These are phyloP conservation scores for Oplegnathus fasciatus DNA, from an alignment of 2,113 vertebrate species.

Conservation along the genomic window DNA sequence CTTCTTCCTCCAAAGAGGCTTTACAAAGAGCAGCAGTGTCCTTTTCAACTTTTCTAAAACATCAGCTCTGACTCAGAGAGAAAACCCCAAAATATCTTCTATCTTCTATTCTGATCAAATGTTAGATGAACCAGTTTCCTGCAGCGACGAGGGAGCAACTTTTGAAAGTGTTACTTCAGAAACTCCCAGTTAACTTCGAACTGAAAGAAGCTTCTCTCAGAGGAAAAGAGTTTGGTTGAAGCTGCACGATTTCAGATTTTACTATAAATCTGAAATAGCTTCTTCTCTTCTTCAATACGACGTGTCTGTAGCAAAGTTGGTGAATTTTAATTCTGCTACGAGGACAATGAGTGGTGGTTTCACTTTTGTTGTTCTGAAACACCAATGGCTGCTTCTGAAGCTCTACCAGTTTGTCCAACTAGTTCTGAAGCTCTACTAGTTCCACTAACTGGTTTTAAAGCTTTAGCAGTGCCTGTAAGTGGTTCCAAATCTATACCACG, in stretches of 20 bases:
- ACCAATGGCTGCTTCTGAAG: neutral
- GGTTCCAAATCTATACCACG: neutral
- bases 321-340: neutral
- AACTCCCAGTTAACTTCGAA: neutral
- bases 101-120: constrained; percentile 7
- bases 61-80: constrained; percentile 17
- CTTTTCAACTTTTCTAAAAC: constrained; percentile 15
- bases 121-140: constrained; percentile 33
- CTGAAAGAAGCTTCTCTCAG: neutral
- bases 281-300: neutral
- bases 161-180: neutral
- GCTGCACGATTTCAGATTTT: neutral
- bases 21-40: neutral
- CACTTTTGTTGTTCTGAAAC: neutral
- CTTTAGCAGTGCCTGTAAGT: neutral
- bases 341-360: neutral
- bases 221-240: constrained; percentile 1
- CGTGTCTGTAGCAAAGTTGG: neutral
- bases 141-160: neutral
- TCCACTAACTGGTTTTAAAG: neutral
- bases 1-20: constrained; percentile 29
- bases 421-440: neutral
- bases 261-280: neutral
- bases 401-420: neutral
- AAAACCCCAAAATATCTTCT: neutral